Percentiles rank a stretch among this genome's conserved stretches.
Conservation (phyloP, 2,797 vertebrate genomes). For the Enteromius argenteus region DNA sequence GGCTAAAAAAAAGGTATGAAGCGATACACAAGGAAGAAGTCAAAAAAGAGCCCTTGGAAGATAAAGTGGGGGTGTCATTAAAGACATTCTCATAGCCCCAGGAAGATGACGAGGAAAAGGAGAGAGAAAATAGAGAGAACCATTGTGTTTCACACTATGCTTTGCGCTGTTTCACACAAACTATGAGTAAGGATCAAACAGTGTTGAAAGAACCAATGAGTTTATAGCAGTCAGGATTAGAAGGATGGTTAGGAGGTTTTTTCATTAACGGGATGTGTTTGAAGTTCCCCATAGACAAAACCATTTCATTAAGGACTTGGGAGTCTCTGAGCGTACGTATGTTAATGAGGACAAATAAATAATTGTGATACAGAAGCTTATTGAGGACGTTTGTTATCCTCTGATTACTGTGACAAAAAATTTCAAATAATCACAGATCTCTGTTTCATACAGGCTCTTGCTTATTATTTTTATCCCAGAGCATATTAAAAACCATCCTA, state of each 20-base stretch:
- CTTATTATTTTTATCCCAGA: neutral
- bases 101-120: constrained; percentile 32
- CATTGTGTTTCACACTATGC: constrained; percentile 20
- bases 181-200: constrained; percentile 76
- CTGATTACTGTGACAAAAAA: neutral
- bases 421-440: neutral
- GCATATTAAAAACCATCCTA: neutral
- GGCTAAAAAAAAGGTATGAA: constrained; percentile 21
- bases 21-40: constrained; percentile 16
- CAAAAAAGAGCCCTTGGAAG: constrained; percentile 31
- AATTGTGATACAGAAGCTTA: neutral
- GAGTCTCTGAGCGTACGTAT: constrained; percentile 55
- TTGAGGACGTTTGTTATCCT: neutral
- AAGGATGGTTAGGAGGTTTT: constrained; percentile 69
- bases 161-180: constrained; percentile 67
- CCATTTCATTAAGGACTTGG: constrained; percentile 50
- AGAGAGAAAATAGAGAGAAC: constrained; percentile 13
- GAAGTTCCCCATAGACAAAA: constrained; percentile 67
- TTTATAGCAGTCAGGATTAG: constrained; percentile 74
- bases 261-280: constrained; percentile 61
- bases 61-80: constrained; percentile 44
- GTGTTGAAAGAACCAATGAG: constrained; percentile 63
- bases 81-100: constrained; percentile 5
- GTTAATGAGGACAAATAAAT: constrained; percentile 19
- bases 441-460: too few species aligned